phyloP scores from a whole-genome alignment of 1,140 invertebrate species.

The Mercenaria mercenaria region DNA sequence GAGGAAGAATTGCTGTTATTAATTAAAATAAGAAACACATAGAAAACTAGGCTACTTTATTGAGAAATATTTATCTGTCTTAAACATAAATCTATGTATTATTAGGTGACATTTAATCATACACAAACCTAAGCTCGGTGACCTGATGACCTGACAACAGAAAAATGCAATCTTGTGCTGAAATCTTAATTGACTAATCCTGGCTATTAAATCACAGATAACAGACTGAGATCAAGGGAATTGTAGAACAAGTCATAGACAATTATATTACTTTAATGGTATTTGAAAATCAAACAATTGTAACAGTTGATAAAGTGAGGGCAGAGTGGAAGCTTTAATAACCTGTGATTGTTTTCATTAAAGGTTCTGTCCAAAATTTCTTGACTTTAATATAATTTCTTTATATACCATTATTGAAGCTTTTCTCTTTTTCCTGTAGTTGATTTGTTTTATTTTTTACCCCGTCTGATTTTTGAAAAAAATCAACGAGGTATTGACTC shows the following conservation, averaged over 20 bases:
- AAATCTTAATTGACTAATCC: slow-evolving; percentile 9
- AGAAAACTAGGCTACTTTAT: too few relatives aligned
- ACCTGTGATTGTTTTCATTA: not conserved
- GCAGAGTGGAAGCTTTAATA: not conserved
- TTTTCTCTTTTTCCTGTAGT: too few relatives aligned
- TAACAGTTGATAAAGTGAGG: not conserved
- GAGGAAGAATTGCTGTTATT: too few relatives aligned
- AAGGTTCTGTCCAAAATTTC: not conserved
- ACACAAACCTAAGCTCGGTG: not conserved
- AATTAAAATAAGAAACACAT: too few relatives aligned
- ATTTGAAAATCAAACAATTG: not conserved
- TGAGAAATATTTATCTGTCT: not conserved
- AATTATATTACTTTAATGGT: not conserved
- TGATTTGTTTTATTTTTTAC: too few relatives aligned
- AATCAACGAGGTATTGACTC: too few relatives aligned
- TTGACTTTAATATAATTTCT: too few relatives aligned
- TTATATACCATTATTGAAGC: too few relatives aligned
- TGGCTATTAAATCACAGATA: slow-evolving; percentile 17
- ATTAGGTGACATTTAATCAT: not conserved
- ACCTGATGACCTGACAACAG: not conserved
- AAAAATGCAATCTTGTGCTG: not conserved
- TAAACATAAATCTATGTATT: not conserved
- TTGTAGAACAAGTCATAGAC: not conserved
- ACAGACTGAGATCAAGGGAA: not conserved
- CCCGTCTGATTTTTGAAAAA: too few relatives aligned